phyloP scores from a whole-genome alignment of 2,797 vertebrate genomes.

The Dicrostonyx torquatus region DNA sequence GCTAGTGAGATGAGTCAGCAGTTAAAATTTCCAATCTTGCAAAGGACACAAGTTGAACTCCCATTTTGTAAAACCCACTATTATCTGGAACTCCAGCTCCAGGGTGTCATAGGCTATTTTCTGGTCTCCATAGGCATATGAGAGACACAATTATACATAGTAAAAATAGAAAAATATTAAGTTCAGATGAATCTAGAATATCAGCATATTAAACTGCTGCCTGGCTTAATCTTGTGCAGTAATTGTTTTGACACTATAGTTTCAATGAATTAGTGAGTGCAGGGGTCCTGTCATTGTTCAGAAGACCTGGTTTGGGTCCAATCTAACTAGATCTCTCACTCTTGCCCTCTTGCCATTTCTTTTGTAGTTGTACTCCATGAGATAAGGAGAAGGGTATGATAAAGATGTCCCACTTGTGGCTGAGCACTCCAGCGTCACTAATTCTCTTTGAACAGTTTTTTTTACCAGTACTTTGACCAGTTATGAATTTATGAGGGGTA shows the following conservation, averaged over 20 bases:
- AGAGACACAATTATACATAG: background rate
- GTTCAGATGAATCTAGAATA: background rate
- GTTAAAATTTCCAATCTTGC: background rate
- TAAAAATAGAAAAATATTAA: background rate
- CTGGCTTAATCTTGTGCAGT: background rate
- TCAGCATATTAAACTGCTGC: background rate
- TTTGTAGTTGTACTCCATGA: background rate
- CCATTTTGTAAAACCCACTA: background rate
- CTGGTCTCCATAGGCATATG: background rate
- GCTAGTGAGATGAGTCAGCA: background rate
- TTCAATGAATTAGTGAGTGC: background rate
- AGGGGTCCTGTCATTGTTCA: background rate
- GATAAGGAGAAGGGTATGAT: background rate
- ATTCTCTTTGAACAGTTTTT: background rate
- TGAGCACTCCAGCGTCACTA: background rate
- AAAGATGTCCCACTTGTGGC: background rate
- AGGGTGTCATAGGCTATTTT: background rate
- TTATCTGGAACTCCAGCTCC: background rate
- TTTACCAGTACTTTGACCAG: background rate
- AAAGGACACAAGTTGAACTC: background rate
- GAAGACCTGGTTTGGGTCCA: background rate
- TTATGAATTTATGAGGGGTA: background rate
- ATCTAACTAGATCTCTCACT: background rate
- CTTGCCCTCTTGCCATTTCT: background rate
- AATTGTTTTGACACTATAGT: background rate